Evolutionary conservation across 2,797 vertebrate genomes (phyloP).

Genomic region (Hephaestus fuliginosus): DNA sequence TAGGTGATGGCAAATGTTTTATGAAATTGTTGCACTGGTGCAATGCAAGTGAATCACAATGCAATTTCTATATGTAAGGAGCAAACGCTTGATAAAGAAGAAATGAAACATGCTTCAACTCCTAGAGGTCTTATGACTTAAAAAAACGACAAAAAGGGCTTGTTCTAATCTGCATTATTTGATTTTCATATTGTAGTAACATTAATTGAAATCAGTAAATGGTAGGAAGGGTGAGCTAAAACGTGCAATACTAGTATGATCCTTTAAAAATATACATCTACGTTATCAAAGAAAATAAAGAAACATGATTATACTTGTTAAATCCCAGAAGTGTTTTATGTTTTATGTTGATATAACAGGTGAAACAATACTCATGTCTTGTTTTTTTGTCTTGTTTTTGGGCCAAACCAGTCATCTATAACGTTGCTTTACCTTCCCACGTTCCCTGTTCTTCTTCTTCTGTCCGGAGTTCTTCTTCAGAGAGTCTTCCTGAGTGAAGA

Average conservation of each 20-base stretch:
- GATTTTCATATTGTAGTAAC: background rate
- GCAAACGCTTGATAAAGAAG: background rate
- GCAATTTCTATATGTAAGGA: background rate
- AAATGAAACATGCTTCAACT: background rate
- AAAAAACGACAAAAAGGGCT: background rate
- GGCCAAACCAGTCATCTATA: background rate
- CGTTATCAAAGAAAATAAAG: background rate
- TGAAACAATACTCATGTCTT: background rate
- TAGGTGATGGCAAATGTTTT: background rate
- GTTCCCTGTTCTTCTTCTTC: slow-evolving; percentile 83
- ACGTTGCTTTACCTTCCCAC: slow-evolving; percentile 81
- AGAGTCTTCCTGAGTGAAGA: slow-evolving; percentile 73
- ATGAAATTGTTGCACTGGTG: background rate
- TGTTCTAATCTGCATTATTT: background rate
- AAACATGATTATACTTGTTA: slow-evolving; percentile 27
- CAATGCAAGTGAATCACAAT: background rate
- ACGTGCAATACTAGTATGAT: slow-evolving; percentile 43
- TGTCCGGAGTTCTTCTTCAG: slow-evolving; percentile 78
- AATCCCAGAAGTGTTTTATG: background rate
- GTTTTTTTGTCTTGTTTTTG: slow-evolving; percentile 1
- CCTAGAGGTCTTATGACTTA: background rate
- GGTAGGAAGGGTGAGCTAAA: slow-evolving; percentile 33
- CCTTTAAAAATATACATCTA: slow-evolving; percentile 25
- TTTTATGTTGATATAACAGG: slow-evolving; percentile 17
- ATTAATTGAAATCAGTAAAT: background rate